Conservation (phyloP, 2,888 invertebrate genomes). For the Diaphora mendica region DNA sequence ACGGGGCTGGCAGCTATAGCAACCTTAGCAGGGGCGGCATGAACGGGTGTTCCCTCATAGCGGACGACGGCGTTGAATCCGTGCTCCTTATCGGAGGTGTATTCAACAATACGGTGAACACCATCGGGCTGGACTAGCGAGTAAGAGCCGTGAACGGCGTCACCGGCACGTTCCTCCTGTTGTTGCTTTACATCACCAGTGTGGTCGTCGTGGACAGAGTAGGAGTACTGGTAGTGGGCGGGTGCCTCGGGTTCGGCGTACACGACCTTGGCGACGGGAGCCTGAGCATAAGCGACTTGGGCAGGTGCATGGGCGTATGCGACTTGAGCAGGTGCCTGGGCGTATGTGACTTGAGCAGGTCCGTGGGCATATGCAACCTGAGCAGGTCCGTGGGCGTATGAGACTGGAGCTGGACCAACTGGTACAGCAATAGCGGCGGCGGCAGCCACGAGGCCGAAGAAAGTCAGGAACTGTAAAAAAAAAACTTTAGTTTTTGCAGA, state of each 20-base stretch:
- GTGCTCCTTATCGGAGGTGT: constrained; percentile 75
- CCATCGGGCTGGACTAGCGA: constrained; percentile 83
- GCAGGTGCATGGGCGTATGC: neutral
- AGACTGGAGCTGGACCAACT: constrained; percentile 52
- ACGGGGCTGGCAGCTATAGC: constrained; percentile 52
- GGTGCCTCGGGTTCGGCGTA: constrained; percentile 74
- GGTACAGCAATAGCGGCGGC: constrained; percentile 64
- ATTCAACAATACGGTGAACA: constrained; percentile 78
- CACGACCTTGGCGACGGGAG: constrained; percentile 61
- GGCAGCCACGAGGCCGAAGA: constrained; percentile 61
- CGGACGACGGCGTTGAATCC: constrained; percentile 82
- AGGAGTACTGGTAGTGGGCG: constrained; percentile 77
- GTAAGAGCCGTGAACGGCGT: constrained; percentile 80
- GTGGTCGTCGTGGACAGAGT: constrained; percentile 79
- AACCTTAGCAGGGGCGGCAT: constrained; percentile 55
- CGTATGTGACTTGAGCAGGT: constrained; percentile 38
- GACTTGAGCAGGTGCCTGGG: constrained; percentile 18
- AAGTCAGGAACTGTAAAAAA: constrained; percentile 44
- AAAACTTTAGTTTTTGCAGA: constrained; percentile 1
- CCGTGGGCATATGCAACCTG: too few species aligned
- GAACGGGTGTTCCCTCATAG: constrained; percentile 74
- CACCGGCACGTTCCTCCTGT: constrained; percentile 77
- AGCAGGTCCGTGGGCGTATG: neutral
- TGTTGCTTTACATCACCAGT: constrained; percentile 82
- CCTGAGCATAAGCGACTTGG: neutral